phyloP scores from a whole-genome alignment of 2,113 vertebrate genomes.

The Scalopus aquaticus region DNA sequence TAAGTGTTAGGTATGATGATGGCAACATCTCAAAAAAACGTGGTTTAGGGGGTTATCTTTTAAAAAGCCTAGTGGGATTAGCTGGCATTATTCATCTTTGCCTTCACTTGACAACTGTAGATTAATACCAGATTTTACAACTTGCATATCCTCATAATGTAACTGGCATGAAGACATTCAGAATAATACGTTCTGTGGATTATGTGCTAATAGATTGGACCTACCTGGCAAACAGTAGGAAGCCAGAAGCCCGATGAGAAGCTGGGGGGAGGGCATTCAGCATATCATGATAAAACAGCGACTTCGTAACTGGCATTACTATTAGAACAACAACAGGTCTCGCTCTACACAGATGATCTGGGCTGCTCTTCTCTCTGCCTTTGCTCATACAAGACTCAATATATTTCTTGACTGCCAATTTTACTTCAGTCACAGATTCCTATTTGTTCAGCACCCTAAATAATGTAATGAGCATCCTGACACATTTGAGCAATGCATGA shows the following conservation, averaged over 20 bases:
- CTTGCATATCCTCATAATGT: neutral
- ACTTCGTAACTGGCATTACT: neutral
- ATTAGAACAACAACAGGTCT: neutral
- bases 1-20: neutral
- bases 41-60: neutral
- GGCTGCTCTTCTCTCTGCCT: neutral
- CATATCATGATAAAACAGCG: neutral
- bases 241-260: neutral
- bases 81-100: neutral
- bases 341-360: neutral
- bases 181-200: neutral
- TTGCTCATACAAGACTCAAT: neutral
- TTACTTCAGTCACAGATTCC: neutral
- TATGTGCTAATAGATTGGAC: neutral
- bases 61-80: neutral
- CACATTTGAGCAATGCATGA: neutral
- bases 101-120: neutral
- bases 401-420: neutral
- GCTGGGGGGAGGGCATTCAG: neutral
- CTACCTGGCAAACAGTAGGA: rapidly evolving
- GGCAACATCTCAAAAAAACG: neutral
- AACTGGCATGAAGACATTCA: neutral
- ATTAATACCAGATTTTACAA: neutral
- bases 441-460: neutral
- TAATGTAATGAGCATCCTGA: neutral